Evolutionary conservation across 2,797 vertebrate genomes (phyloP).

Genomic region (Echeneis naucrates): DNA sequence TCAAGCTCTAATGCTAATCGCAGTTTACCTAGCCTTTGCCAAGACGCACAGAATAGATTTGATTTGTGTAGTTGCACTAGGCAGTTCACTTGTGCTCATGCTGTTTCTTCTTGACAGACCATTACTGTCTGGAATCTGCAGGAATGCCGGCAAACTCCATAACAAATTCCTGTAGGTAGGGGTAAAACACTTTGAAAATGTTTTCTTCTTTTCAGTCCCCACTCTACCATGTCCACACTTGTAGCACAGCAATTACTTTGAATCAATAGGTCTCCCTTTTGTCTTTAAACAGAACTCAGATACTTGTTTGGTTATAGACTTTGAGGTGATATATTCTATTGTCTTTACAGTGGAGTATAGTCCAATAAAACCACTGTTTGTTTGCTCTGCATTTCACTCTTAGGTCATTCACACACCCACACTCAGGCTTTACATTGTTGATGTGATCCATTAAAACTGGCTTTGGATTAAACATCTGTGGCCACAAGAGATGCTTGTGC

Average conservation of each 20-base stretch:
- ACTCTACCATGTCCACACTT: background rate
- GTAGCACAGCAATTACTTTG: background rate
- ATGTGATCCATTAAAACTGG: background rate
- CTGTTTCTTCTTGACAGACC: background rate
- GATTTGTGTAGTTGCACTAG: background rate
- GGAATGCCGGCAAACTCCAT: background rate
- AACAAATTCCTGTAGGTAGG: too few relatives aligned
- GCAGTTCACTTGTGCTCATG: background rate
- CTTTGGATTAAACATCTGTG: background rate
- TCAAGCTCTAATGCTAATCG: constrained; percentile 61
- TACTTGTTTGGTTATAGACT: background rate
- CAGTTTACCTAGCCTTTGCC: constrained; percentile 45
- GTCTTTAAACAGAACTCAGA: too few relatives aligned
- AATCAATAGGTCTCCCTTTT: background rate
- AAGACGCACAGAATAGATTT: constrained; percentile 1
- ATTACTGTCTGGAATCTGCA: background rate
- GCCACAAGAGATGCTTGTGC: background rate
- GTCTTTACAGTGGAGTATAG: background rate
- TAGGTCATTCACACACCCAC: background rate
- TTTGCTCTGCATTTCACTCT: background rate
- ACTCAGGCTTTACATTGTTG: background rate
- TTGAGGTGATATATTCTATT: background rate
- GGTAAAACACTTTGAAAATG: too few relatives aligned
- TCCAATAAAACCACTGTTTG: background rate
- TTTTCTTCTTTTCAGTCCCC: background rate